phyloP scores from a whole-genome alignment of 2,888 invertebrate genomes.

The Caenorhabditis japonica region DNA sequence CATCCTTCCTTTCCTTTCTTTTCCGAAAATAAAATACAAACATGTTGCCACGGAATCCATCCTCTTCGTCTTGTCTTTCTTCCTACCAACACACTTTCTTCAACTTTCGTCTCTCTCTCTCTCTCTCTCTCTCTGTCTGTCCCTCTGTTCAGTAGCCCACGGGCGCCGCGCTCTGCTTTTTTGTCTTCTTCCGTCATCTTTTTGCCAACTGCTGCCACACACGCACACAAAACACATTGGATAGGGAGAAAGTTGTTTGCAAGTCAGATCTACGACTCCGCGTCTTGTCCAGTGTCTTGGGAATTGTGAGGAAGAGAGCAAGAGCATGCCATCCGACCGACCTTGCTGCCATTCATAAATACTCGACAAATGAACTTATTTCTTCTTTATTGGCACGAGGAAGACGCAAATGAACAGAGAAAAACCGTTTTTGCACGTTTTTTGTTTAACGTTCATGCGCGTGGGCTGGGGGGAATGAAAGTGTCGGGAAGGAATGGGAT shows the following conservation, averaged over 20 bases:
- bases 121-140: slow-evolving; percentile 1
- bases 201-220: slow-evolving; percentile 49
- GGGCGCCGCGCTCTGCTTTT: slow-evolving; percentile 43
- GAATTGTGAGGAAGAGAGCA: slow-evolving; percentile 30
- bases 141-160: slow-evolving; percentile 23
- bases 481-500: slow-evolving; percentile 2
- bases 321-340: slow-evolving; percentile 26
- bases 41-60: slow-evolving; percentile 31
- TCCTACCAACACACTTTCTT: slow-evolving; percentile 33
- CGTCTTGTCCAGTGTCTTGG: slow-evolving; percentile 40
- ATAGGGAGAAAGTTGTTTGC: slow-evolving; percentile 44
- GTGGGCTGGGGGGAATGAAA: slow-evolving; percentile 34
- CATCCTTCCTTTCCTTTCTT: slow-evolving; percentile 16
- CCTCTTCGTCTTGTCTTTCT: slow-evolving; percentile 17
- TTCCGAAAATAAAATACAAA: slow-evolving; percentile 42
- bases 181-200: slow-evolving; percentile 28
- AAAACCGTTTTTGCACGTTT: slow-evolving; percentile 36
- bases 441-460: slow-evolving; percentile 28
- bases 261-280: slow-evolving; percentile 50
- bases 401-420: slow-evolving; percentile 13
- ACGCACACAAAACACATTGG: slow-evolving; percentile 51
- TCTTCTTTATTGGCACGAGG: slow-evolving; percentile 18
- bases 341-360: slow-evolving; percentile 47
- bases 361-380: slow-evolving; percentile 51
- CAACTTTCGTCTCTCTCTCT: slow-evolving; percentile 19